phyloP scores from a whole-genome alignment of 2,797 vertebrate species.

The Thaleichthys pacificus region DNA sequence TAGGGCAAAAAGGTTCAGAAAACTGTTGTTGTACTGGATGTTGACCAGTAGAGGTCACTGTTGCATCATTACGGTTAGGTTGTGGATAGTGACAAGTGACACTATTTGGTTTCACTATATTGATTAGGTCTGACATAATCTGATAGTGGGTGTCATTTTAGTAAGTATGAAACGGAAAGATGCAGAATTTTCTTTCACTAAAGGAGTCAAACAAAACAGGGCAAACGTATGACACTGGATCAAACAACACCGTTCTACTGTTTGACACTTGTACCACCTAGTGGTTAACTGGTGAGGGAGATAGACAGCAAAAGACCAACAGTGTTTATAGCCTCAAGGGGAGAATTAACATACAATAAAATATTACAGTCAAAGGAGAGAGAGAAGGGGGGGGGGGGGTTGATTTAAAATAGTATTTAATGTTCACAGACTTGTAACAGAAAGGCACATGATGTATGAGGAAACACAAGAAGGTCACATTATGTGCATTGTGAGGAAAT shows the following conservation, averaged over 20 bases:
- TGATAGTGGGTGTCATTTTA: neutral
- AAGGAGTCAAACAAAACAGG: neutral
- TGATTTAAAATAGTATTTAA: conserved; percentile 70
- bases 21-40: conserved; percentile 8
- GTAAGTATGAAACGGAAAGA: neutral
- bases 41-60: conserved; percentile 35
- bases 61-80: neutral
- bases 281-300: conserved; percentile 23
- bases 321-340: neutral
- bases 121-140: neutral
- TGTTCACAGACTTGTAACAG: conserved; percentile 64
- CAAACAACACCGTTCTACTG: conserved; percentile 23
- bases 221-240: neutral
- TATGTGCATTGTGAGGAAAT: conserved; percentile 43
- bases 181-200: neutral
- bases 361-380: neutral
- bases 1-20: neutral
- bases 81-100: neutral
- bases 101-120: neutral
- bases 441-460: conserved; percentile 64
- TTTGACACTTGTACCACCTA: conserved; percentile 49
- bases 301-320: neutral
- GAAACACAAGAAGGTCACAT: conserved; percentile 52
- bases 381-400: neutral
- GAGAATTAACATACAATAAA: neutral